phyloP scores from a whole-genome alignment of 2,113 vertebrate species.

The Nothoprocta perdicaria region DNA sequence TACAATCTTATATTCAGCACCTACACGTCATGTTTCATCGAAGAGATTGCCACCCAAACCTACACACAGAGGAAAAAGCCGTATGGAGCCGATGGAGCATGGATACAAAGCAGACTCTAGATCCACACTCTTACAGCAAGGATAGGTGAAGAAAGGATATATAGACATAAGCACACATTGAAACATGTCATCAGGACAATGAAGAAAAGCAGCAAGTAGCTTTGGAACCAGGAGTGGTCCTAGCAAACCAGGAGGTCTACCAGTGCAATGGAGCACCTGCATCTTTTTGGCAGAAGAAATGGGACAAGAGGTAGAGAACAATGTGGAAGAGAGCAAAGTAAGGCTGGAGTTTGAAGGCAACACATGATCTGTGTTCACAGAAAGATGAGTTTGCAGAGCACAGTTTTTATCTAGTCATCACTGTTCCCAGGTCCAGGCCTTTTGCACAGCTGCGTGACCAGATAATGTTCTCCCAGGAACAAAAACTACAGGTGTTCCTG shows the following conservation, averaged over 20 bases:
- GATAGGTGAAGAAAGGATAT: neutral
- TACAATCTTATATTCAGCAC: neutral
- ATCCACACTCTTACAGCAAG: neutral
- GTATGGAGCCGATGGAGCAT: neutral
- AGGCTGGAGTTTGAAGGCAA: neutral
- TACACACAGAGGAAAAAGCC: neutral
- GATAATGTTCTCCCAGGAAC: neutral
- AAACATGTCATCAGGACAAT: neutral
- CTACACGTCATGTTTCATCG: neutral
- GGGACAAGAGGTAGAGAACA: neutral
- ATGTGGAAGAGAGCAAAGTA: neutral
- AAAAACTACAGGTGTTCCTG: neutral
- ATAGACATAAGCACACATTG: accelerated
- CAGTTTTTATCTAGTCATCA: neutral
- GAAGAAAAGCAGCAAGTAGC: neutral
- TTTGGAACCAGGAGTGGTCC: neutral
- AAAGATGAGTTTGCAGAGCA: neutral
- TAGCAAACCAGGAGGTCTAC: neutral
- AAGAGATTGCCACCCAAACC: neutral
- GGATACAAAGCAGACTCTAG: neutral
- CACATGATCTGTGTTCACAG: neutral
- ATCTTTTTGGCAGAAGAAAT: neutral
- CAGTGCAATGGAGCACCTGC: neutral
- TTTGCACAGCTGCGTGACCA: neutral
- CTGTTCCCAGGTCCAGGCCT: neutral